A percentile compares a stretch with the other conserved stretches of the same genome.
Conservation (phyloP, 2,797 vertebrate species). For the Rhincodon typus region DNA sequence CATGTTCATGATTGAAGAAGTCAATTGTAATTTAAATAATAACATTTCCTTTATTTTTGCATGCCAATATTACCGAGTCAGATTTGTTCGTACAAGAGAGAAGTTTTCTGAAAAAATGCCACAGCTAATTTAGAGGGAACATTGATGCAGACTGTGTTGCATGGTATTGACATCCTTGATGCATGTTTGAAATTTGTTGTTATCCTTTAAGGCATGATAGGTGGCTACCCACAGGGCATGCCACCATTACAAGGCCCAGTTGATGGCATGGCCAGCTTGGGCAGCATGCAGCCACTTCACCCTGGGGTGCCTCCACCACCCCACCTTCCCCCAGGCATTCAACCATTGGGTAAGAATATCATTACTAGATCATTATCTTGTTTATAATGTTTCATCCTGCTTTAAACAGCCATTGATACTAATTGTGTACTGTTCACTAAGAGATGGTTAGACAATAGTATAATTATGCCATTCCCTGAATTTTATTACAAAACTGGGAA, state of each 20-base stretch:
- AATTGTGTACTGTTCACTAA: neutral
- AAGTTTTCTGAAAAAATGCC: neutral
- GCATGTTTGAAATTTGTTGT: slow-evolving; percentile 89
- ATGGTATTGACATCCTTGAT: slow-evolving; percentile 69
- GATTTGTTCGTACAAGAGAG: neutral
- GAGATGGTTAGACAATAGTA: neutral
- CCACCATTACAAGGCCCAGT: slow-evolving; percentile 74
- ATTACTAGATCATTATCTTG: slow-evolving; percentile 66
- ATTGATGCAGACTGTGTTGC: slow-evolving; percentile 57
- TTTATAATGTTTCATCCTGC: slow-evolving; percentile 48
- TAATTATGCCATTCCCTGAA: neutral
- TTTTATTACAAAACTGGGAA: neutral
- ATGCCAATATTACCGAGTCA: neutral
- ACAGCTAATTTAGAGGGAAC: slow-evolving; percentile 21
- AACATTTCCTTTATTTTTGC: neutral
- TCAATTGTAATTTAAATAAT: neutral
- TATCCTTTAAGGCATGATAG: slow-evolving; percentile 85
- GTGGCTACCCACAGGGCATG: slow-evolving; percentile 81
- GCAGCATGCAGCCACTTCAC: slow-evolving; percentile 84
- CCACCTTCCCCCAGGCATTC: slow-evolving; percentile 80
- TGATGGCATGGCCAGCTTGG: slow-evolving; percentile 89
- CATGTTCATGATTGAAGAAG: neutral
- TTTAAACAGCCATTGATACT: slow-evolving; percentile 49
- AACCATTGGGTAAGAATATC: slow-evolving; percentile 80
- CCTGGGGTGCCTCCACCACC: slow-evolving; percentile 76